Percentiles rank a stretch among this genome's conserved stretches.
Conservation (phyloP, 2,113 vertebrate genomes). For the Pardalotus punctatus region DNA sequence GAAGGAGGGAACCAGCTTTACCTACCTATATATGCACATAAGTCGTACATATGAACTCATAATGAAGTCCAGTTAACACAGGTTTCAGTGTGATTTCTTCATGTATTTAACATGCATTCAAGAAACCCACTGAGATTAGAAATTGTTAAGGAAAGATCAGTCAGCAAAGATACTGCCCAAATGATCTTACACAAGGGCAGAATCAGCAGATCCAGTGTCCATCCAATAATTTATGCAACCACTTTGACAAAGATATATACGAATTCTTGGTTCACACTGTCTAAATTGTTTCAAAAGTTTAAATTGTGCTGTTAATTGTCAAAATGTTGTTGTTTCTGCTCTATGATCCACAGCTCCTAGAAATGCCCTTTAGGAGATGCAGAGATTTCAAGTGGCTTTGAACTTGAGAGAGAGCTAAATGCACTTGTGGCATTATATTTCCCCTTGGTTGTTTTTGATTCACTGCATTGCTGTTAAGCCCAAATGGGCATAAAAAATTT, state of each 20-base stretch:
- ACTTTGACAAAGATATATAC: neutral
- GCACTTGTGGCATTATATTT: rapidly evolving
- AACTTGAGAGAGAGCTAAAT: neutral
- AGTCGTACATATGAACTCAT: neutral
- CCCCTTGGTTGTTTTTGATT: neutral
- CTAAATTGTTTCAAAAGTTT: neutral
- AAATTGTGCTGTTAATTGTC: neutral
- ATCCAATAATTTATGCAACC: neutral
- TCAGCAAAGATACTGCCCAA: neutral
- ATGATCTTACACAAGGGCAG: neutral
- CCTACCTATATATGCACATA: neutral
- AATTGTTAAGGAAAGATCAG: neutral
- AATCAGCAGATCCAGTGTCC: neutral
- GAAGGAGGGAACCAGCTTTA: neutral
- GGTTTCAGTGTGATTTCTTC: neutral
- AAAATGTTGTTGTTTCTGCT: neutral
- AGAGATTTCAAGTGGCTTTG: neutral
- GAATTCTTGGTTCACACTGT: neutral
- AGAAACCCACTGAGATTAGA: neutral
- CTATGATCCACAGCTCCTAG: neutral
- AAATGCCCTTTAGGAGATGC: neutral
- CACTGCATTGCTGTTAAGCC: neutral
- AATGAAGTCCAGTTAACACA: neutral
- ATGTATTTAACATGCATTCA: neutral
- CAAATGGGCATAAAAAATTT: neutral